A percentile compares a stretch with the other conserved stretches of the same genome.
phyloP scores from a whole-genome alignment of 2,888 invertebrate genomes.

The Xestia xanthographa region DNA sequence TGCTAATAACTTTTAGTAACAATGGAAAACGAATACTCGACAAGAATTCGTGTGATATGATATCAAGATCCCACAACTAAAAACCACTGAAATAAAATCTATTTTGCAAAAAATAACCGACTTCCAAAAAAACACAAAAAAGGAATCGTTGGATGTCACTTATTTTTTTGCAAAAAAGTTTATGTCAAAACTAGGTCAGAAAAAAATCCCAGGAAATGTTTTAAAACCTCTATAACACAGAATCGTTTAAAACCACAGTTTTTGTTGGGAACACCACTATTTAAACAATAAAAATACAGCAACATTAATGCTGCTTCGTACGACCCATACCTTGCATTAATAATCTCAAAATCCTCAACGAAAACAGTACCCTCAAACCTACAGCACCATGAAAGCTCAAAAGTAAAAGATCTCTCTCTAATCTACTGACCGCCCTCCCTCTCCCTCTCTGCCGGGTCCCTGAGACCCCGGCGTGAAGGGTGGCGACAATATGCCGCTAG shows the following conservation, averaged over 20 bases:
- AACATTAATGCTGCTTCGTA: background rate
- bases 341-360: slow-evolving; percentile 18
- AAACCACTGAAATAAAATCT: no score
- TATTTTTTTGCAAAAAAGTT: no score
- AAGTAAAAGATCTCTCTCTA: slow-evolving; percentile 59
- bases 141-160: no score
- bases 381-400: slow-evolving; percentile 37
- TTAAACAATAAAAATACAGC: background rate
- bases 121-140: no score
- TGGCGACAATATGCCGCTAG: slow-evolving; percentile 83
- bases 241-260: background rate
- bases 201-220: no score
- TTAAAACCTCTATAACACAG: background rate
- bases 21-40: no score
- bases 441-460: slow-evolving; percentile 34
- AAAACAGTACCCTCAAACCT: slow-evolving; percentile 42
- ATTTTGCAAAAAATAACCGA: no score
- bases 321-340: background rate
- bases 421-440: slow-evolving; percentile 60
- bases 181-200: background rate
- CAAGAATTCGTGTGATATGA: no score
- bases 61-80: no score
- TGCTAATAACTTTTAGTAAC: no score
- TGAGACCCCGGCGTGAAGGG: slow-evolving; percentile 67
- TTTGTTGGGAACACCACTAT: background rate